Evolutionary conservation across 2,113 vertebrate species (phyloP).

Genomic region (Cervus canadensis): DNA sequence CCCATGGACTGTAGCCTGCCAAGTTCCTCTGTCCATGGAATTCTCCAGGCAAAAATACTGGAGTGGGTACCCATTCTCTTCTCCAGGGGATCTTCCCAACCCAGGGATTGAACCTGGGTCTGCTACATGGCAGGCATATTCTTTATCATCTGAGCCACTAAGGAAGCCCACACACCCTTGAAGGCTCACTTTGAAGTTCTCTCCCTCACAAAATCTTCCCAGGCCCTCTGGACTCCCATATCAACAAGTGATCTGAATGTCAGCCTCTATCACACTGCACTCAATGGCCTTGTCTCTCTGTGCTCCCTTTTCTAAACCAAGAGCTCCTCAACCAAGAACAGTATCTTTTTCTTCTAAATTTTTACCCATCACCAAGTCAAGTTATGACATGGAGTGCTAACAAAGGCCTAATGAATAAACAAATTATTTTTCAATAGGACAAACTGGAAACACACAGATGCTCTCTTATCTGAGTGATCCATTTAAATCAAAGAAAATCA

Average conservation of each 20-base stretch:
- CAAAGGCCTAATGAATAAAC: neutral
- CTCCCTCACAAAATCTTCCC: neutral
- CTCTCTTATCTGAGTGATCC: neutral
- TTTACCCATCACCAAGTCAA: neutral
- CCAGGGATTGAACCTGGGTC: neutral
- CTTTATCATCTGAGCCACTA: neutral
- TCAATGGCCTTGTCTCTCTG: neutral
- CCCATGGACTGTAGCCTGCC: neutral
- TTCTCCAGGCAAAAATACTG: neutral
- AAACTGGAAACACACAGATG: neutral
- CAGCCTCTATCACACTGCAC: neutral
- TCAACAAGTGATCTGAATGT: neutral
- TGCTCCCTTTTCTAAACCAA: neutral
- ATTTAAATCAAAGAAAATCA: neutral
- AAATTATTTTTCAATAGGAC: neutral
- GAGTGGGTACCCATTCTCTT: neutral
- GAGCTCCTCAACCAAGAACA: neutral
- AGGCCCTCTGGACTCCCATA: neutral
- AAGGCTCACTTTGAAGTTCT: neutral
- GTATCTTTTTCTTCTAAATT: neutral
- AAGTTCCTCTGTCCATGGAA: neutral
- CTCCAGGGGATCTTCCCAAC: neutral
- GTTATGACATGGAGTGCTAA: neutral
- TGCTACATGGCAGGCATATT: neutral
- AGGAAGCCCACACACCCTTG: neutral